These are phyloP conservation scores for Orcinus orca DNA, from an alignment of 2,113 vertebrate genomes.

Conservation along the genomic window DNA sequence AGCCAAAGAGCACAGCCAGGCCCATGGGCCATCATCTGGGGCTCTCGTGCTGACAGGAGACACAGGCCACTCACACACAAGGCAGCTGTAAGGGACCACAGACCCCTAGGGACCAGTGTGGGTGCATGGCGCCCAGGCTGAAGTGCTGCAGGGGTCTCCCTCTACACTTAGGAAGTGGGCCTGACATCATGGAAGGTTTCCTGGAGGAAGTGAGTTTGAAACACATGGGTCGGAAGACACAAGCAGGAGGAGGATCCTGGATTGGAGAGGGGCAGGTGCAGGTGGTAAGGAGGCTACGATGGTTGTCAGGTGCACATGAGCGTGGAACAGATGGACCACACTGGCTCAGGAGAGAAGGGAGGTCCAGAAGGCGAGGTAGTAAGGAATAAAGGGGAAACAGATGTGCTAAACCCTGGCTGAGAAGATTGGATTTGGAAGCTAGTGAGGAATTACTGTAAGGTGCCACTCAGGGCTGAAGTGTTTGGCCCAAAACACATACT, in stretches of 20 bases:
- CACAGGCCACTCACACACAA: not conserved
- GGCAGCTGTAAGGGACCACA: not conserved
- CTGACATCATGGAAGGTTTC: not conserved
- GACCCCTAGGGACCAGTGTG: not conserved
- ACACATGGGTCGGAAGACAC: not conserved
- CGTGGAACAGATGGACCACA: not conserved
- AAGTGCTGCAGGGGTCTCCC: not conserved
- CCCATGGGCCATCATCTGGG: not conserved
- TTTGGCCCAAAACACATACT: not conserved
- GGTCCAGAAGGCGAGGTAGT: not conserved
- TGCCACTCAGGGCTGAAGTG: not conserved
- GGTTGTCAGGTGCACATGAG: not conserved
- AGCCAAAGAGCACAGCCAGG: not conserved
- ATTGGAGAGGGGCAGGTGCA: not conserved
- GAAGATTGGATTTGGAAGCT: not conserved
- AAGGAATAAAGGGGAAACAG: not conserved
- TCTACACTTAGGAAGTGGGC: not conserved
- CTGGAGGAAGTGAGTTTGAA: not conserved
- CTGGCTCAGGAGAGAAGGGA: not conserved
- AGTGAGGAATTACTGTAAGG: not conserved
- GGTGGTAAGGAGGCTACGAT: not conserved
- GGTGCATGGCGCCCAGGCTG: not conserved
- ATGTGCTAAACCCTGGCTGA: rapidly evolving
- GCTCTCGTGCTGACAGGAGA: not conserved
- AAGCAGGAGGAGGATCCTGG: not conserved